A percentile compares a stretch with the other conserved stretches of the same genome.
phyloP scores from a whole-genome alignment of 2,888 invertebrate genomes.

The Andrena praecox region DNA sequence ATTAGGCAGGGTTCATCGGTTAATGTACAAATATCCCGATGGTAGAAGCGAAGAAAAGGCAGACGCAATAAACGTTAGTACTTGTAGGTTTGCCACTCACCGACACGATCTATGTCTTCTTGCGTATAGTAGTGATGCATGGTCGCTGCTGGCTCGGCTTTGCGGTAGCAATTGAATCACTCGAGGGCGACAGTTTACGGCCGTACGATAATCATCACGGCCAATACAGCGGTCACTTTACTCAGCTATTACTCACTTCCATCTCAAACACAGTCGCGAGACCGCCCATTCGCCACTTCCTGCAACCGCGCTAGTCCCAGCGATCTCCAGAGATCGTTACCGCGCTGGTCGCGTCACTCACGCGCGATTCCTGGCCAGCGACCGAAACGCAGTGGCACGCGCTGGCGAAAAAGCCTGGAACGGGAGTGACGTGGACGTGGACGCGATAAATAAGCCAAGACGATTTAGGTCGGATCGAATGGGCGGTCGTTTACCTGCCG shows the following conservation, averaged over 20 bases:
- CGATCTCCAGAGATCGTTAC: conserved; percentile 48
- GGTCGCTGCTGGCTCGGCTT: conserved; percentile 70
- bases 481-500: conserved; percentile 22
- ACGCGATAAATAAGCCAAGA: not conserved
- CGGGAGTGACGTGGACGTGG: no score
- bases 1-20: no score
- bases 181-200: conserved; percentile 73
- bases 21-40: not conserved
- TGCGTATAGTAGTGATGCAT: conserved; percentile 81
- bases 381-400: no score
- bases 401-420: no score
- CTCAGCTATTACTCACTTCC: conserved; percentile 73
- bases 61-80: conserved; percentile 16
- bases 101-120: conserved; percentile 81
- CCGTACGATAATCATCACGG: conserved; percentile 75
- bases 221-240: conserved; percentile 75
- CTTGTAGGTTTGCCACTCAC: conserved; percentile 70
- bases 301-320: conserved; percentile 58
- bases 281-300: conserved; percentile 71
- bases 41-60: not conserved
- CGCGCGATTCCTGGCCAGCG: not conserved
- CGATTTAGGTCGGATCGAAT: not conserved
- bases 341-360: conserved; percentile 7
- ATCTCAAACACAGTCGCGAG: conserved; percentile 72
- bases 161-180: conserved; percentile 77